Evolutionary conservation across 2,888 invertebrate genomes (phyloP), one percentile per base, ranked within the genome.

Genomic region (Tortricodes alternella): DNA sequence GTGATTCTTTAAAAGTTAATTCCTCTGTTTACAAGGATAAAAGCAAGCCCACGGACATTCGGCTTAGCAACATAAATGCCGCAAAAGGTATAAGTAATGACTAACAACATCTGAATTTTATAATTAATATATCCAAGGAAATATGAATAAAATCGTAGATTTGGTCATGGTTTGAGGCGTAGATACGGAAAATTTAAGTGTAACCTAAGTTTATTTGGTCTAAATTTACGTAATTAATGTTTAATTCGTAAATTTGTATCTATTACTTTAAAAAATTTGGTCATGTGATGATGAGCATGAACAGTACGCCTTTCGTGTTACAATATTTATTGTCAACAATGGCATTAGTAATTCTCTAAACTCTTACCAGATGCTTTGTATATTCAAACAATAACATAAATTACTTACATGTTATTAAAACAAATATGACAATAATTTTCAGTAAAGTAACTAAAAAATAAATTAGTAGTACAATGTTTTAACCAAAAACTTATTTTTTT

Each of bases 21-120:
- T 85, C 89, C 15, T 71, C 80, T 46, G 95, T 96, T 49, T 97
- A 96, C 77, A 96, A 96, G 88, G 96, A 97, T 88, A 97, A 96
- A 92, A 95, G 94, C 75, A 99, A 99, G 91, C 99, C 99, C 38
- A 92, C 94, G 35, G 98, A 98, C 92, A 97, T 99, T 76, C 94
- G 99, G 53, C 92, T 93, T 66, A 99, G 98, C 82, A 99, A 99
- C 83, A 99, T 99, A 73, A 95, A 95, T 87, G 99, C 99, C 75
- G 99, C 98, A 52, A 99, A 99, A 95, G 98, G 98, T 98, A 93
- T 55, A 27, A n/a, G n/a, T 50, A 37, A 44, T 46, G 50, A 53
- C n/a, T 50, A 19, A 62, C 41, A 70, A 74, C 78, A 76, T 73
- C 78, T 80, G 79, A 52, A 48, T 58, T 49, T 65, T 59, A 44